Evolutionary conservation across 1,140 invertebrate species (phyloP), one percentile per base, ranked within the genome.

Genomic region (Drosophila paulistorum): DNA sequence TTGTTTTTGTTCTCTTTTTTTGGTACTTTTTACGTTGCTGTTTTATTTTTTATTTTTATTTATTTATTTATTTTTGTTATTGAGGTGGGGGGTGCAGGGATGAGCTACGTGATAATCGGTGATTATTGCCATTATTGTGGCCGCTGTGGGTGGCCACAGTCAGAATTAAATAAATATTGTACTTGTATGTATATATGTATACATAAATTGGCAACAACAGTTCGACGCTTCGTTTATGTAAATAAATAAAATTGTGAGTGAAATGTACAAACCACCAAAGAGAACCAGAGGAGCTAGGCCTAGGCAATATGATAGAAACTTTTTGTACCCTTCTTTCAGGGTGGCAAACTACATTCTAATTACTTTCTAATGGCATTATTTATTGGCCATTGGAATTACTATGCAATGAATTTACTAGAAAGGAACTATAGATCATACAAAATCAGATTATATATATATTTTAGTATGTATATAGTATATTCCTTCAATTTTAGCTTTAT

Each of bases 81-180:
- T 55, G 61, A 6, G 30, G 1, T 30, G 30, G 6, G 30, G 30
- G 30, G 6, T 5, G 5, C 5, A 30, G 30, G 42, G 14, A 48
- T 26, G 33, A 57, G 48, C 69, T 80, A 84, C 81, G 81, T 84
- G 81, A 84, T 84, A 84, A 84, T 77, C 77, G 61, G 45, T 67
- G 65, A 77, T 85, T 77, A 84, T 71, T 65, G 77, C 48, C 70
- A 80, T 84, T 77, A 84, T 71, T 80, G 77, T 69, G 81, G 67
- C 77, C 81, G 81, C 81, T 17, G 17, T 17, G 17, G 17, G 17
- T 17, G 17, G 65, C 23, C 61, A 64, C 17, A 51, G 45, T 23
- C 7, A 51, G 9, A 51, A 51, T 51, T 23, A 51, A 51, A 51
- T 51, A 51, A 51, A 51, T 51, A 51, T 51, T 23, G 17, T 51